Percentiles rank a stretch among this genome's conserved stretches.
Conservation (phyloP, 2,113 vertebrate genomes). For the Lanius ludovicianus region DNA sequence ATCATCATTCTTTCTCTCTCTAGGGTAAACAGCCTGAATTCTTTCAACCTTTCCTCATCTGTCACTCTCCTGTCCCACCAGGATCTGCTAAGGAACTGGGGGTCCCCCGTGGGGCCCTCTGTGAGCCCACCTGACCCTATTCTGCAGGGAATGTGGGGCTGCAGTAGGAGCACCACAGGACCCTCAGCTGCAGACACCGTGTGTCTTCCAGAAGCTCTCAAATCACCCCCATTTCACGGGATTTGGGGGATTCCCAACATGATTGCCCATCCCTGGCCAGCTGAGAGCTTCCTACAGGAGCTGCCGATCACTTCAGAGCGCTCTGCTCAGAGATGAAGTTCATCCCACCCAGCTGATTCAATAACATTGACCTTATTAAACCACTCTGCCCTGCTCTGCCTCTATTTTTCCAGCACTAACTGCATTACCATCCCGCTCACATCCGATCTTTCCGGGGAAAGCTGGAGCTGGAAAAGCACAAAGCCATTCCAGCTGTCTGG, state of each 20-base stretch:
- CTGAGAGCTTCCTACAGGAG: neutral
- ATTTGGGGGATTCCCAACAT: neutral
- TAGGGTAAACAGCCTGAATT: neutral
- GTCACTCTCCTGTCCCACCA: neutral
- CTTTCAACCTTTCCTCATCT: neutral
- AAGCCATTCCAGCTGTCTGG: neutral
- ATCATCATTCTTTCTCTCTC: neutral
- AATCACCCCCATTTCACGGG: neutral
- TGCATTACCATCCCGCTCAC: neutral
- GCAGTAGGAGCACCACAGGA: neutral
- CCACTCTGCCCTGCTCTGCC: neutral
- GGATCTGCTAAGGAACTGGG: neutral
- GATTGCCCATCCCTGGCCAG: fast-evolving
- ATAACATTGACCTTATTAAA: neutral
- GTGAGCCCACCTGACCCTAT: fast-evolving
- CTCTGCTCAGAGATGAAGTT: neutral
- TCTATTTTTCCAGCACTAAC: conserved; percentile 36
- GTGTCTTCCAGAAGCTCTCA: neutral
- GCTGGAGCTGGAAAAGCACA: neutral
- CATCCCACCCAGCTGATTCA: neutral
- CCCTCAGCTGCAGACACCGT: neutral
- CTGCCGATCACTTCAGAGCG: fast-evolving
- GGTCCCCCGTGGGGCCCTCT: neutral
- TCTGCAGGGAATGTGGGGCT: neutral
- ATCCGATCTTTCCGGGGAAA: neutral